These are phyloP conservation scores for Gopherus evgoodei DNA, from an alignment of 2,113 vertebrate species.

Conservation along the genomic window DNA sequence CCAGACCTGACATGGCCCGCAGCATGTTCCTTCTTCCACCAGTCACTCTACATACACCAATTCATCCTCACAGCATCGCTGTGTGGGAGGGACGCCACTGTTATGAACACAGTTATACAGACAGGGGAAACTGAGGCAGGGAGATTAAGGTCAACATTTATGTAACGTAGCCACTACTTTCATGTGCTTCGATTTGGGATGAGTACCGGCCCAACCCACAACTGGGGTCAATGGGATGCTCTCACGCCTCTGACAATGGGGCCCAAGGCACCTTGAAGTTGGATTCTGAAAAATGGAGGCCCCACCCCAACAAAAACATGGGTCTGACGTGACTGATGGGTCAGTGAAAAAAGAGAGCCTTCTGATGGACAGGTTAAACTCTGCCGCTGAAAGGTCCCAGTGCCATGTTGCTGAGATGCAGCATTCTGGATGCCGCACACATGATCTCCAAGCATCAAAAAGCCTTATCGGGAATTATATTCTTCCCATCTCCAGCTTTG, in stretches of 20 bases:
- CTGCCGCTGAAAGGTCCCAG: neutral
- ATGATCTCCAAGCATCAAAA: neutral
- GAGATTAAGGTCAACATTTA: neutral
- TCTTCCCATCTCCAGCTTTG: neutral
- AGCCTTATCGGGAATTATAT: neutral
- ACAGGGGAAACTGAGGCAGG: neutral
- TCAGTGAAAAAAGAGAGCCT: neutral
- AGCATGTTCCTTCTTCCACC: neutral
- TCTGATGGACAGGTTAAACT: neutral
- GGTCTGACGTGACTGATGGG: fast-evolving
- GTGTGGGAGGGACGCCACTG: neutral
- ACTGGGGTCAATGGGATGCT: neutral
- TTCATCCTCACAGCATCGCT: neutral
- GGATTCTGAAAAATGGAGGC: neutral
- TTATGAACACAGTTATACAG: neutral
- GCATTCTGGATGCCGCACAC: neutral
- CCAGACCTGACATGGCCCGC: neutral
- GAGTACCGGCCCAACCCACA: neutral
- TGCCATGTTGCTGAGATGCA: neutral
- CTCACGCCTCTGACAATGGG: neutral
- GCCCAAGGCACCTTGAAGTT: neutral
- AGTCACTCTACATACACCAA: neutral
- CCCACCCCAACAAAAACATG: too few species aligned
- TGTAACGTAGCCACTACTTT: neutral
- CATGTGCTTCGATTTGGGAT: neutral